Evolutionary conservation across 2,797 vertebrate species (phyloP), one percentile per base, ranked within the genome.

Genomic region (Geotrypetes seraphini): DNA sequence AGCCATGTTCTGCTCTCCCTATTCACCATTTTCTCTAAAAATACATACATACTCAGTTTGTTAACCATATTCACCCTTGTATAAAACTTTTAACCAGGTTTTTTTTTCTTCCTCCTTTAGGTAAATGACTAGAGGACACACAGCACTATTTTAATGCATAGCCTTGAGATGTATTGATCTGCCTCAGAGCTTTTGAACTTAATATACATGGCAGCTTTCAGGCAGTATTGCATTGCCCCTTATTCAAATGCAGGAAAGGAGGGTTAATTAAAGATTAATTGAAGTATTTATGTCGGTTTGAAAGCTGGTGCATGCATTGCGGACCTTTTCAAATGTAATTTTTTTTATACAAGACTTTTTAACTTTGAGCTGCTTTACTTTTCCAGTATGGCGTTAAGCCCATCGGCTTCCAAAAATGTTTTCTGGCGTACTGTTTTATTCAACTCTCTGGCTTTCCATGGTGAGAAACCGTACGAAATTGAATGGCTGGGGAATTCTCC

Each of bases 221-320:
- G 68, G 30, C 9, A 50, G 31, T 28, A 41, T 23, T 28, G n/a
- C 24, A 47, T 19, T 63, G 25, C 57, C 20, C 36, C 33, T 38
- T 54, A 67, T 71, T n/a, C n/a, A n/a, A n/a, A n/a, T n/a, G n/a
- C 47, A 57, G 61, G 64, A 71, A 75, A 72, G 72, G 63, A 42
- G 43, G 32, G 7, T 61, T 64, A 68, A 64, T 71, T 71, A 69
- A 71, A 66, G 71, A 62, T 66, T 47, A 57, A 75, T 55, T 77
- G 57, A 75, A 72, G 71, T 72, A 71, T 74, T 70, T 74, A 71
- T 69, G 57, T 59, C 33, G 50, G 60, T 62, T 64, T 55, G 41
- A 70, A 73, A 67, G 32, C 50, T 53, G n/a, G n/a, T n/a, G n/a
- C n/a, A n/a, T n/a, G n/a, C n/a, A n/a, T n/a, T n/a, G 59, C 31